Base-by-base conservation (phyloP, 2,797 vertebrate genomes). In the Chloroceryle inda region DNA sequence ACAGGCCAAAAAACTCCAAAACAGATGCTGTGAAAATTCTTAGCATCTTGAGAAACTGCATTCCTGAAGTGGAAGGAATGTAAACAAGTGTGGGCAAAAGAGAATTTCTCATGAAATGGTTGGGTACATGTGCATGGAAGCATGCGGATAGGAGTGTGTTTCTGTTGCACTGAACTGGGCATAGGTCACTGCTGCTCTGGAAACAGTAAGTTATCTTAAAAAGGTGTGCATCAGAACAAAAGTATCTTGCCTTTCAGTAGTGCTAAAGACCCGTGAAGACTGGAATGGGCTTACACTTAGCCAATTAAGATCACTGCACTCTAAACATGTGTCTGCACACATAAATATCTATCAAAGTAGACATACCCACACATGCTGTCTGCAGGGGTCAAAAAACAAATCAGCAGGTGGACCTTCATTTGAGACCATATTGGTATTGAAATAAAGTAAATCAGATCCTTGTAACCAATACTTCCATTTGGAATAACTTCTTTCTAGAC, bases 91-190 rank as follows among this genome's bases (percentile, higher is more conserved):
- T 45, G n/a, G 21, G 35, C 11, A 67, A 6, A 17, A 33, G 59
- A 74, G 29, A 1, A 22, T 10, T 37, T 17, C 24, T 64, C 0
- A 0, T 24, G 6, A 40, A 27, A 12, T 24, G 15, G 11, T 13
- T 0, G 0, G 20, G 11, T 21, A 0, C 5, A 0, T 0, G 11
- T 4, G 22, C 8, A 3, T 1, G 11, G 50, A n/a, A 44, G 10
- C 5, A 14, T 6, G 22, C 64, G 47, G 50, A 27, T 2, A 16
- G 18, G 2, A 9, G 8, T 5, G 22, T 24, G 56, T 7, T 29
- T 44, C 55, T 52, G 9, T 13, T 55, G 24, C 29, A 20, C 0
- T 38, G 55, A 47, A 13, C n/a, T 2, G 23, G 8, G 20, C 16
- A 23, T 7, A 23, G 31, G 19, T n/a, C 27, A 45, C 16, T 3